Base-by-base conservation (phyloP, 2,888 invertebrate species). In the Arctia plantaginis region DNA sequence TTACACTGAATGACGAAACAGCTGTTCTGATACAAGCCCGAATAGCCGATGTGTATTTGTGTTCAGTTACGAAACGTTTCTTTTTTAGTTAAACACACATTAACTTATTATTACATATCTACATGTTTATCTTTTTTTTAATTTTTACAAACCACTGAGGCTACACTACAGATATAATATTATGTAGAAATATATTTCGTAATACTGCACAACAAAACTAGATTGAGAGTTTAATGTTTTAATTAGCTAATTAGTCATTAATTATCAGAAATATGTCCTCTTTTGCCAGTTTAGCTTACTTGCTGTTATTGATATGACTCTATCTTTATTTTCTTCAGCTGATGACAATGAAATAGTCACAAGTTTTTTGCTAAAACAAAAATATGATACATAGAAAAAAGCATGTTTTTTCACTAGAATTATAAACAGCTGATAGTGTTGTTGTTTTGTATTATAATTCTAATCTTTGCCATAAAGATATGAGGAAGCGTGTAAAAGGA, bases 1-100 rank as follows among this genome's bases (percentile, higher is more conserved):
- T 92, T 92, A 89, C 88, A 89, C 84, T 85, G 88, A 90, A 90
- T 92, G 93, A 91, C 89, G 93, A 94, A 95, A 95, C 94, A 95
- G 94, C 95, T 95, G 95, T 95, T 95, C 90, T 86, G 84, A 86
- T 88, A 87, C 87, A 85, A 87, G 81, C 76, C 72, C 72, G 78
- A 84, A 82, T 80, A 82, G 77, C 78, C 82, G 79, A 83, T 81
- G 78, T 83, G 80, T 85, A 80, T 86, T 83, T 83, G 80, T 83
- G 75, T 85, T 81, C 76, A 86, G 83, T 88, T 89, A 85, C 87
- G 88, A 88, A 89, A 87, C 85, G 79, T 82, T 78, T 80, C 83
- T 77, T 77, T 82, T 84, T 83, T 71, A 75, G 72, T 77, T 82
- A 73, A 71, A 80, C 72, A 80, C 73, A 77, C 72, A 76, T 78